Percentiles rank a stretch among this genome's conserved stretches.
Evolutionary conservation across 2,113 vertebrate species (phyloP).

Genomic region (Hydrochoerus hydrochaeris): DNA sequence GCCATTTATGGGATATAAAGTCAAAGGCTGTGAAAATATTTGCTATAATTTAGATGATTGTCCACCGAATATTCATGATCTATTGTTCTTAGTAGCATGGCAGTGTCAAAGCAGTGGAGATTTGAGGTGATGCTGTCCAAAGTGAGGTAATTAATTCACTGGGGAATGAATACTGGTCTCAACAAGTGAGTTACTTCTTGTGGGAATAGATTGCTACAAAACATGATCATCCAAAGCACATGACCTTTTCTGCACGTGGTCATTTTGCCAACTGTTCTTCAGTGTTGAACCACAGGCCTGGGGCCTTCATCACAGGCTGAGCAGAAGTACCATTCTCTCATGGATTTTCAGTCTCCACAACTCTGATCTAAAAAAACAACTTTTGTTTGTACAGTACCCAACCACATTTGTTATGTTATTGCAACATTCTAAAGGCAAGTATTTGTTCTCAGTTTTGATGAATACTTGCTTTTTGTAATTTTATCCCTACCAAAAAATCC

Average conservation of each 20-base stretch:
- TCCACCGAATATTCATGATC: not conserved
- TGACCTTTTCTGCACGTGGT: not conserved
- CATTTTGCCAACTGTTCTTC: not conserved
- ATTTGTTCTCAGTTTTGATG: not conserved
- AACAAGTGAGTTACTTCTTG: not conserved
- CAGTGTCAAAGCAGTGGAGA: too few species aligned
- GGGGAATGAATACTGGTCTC: not conserved
- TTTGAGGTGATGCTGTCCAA: not conserved
- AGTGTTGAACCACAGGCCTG: not conserved
- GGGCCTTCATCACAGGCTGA: not conserved
- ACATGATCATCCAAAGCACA: not conserved
- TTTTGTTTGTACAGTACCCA: not conserved
- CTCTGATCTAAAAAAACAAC: not conserved
- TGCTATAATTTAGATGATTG: not conserved
- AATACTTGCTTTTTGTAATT: not conserved
- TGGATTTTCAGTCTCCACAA: not conserved
- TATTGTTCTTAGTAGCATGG: fast-evolving
- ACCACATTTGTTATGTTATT: not conserved
- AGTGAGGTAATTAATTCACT: not conserved
- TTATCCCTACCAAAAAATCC: not conserved
- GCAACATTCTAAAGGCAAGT: not conserved
- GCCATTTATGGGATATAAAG: not conserved
- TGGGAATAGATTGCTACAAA: not conserved
- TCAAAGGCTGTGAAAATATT: not conserved
- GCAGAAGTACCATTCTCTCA: not conserved